A percentile compares a stretch with the other conserved stretches of the same genome.
phyloP scores from a whole-genome alignment of 2,888 invertebrate species.

The Alloplasta piceator region DNA sequence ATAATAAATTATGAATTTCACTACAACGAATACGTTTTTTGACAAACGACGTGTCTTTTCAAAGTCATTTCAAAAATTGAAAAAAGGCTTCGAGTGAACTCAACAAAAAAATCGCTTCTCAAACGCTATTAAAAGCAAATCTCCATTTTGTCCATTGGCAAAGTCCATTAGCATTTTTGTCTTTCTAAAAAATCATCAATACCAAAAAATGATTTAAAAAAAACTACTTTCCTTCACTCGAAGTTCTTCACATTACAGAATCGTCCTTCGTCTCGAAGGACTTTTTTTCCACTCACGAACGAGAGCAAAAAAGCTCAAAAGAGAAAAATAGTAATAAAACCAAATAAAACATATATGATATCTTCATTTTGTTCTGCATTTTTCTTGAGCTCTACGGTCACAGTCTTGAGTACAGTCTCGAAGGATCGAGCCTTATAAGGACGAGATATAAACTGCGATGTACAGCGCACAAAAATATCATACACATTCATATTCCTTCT shows the following conservation, averaged over 20 bases:
- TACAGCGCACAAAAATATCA: not conserved
- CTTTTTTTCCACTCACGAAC: not conserved
- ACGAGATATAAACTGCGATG: constrained; percentile 54
- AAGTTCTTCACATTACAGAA: not conserved
- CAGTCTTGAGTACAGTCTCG: constrained; percentile 42
- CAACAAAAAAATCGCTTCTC: no score
- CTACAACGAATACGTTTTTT: no score
- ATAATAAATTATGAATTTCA: no score
- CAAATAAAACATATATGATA: not conserved
- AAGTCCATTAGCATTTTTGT: no score
- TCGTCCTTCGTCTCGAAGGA: not conserved
- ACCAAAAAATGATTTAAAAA: not conserved
- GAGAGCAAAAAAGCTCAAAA: not conserved
- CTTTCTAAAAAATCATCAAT: no score
- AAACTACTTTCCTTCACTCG: not conserved
- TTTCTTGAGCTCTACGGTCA: not conserved
- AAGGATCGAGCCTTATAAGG: constrained; percentile 61
- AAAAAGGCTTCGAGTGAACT: no score
- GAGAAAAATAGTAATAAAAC: not conserved
- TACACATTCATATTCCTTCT: not conserved
- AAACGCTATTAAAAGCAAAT: no score
- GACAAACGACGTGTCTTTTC: no score
- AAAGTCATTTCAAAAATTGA: no score
- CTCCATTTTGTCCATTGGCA: no score
- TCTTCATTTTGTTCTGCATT: no score